These are phyloP conservation scores for Gerris lacustris DNA, from an alignment of 2,888 invertebrate species.

Conservation along the genomic window DNA sequence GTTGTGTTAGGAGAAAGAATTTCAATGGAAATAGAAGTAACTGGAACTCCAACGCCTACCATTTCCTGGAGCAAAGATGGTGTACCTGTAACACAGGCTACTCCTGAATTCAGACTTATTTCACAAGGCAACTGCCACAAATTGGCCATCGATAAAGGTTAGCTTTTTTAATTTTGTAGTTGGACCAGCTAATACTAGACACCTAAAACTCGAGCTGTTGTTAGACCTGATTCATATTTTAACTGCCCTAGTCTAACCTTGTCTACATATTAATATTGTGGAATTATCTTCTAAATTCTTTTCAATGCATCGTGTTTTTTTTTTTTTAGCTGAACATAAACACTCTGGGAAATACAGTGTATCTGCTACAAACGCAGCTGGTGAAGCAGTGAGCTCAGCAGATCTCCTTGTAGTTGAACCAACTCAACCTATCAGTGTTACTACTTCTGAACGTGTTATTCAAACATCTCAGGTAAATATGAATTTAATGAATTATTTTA, in stretches of 20 bases:
- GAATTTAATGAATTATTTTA: too few relatives aligned
- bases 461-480: not conserved
- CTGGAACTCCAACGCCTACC: constrained; percentile 61
- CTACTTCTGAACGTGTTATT: not conserved
- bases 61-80: constrained; percentile 65
- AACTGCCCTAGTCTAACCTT: too few relatives aligned
- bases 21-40: constrained; percentile 62
- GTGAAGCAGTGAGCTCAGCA: constrained; percentile 71
- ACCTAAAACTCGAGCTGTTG: too few relatives aligned
- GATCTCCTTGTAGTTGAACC: constrained; percentile 62
- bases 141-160: constrained; percentile 60
- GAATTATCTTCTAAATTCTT: too few relatives aligned
- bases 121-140: constrained; percentile 56
- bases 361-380: constrained; percentile 57
- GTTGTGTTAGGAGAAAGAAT: constrained; percentile 58
- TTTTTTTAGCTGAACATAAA: constrained; percentile 42
- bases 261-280: too few relatives aligned
- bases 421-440: constrained; percentile 33
- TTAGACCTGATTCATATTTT: too few relatives aligned
- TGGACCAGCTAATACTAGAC: too few relatives aligned
- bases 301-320: not conserved
- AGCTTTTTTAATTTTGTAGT: not conserved
- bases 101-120: constrained; percentile 42
- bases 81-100: constrained; percentile 43
- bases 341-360: constrained; percentile 70